A percentile compares a stretch with the other conserved stretches of the same genome.
Evolutionary conservation across 2,113 vertebrate genomes (phyloP).

Genomic region (Gallinago paraguaiae): DNA sequence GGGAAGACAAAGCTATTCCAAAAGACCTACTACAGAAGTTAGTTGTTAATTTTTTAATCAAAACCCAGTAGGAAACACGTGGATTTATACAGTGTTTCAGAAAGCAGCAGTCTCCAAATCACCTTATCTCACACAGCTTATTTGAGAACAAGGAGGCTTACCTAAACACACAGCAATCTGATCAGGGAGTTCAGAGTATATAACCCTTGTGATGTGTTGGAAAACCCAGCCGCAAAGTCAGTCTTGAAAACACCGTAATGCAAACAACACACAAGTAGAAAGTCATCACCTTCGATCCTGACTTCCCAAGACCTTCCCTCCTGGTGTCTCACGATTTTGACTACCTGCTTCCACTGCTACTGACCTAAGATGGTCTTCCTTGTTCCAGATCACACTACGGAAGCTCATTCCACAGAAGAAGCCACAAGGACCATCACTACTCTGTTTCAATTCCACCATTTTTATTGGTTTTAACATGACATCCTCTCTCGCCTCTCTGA

Average conservation of each 20-base stretch:
- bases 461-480: not conserved
- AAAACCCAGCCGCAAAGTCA: not conserved
- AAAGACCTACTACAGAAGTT: not conserved
- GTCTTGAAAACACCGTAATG: not conserved
- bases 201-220: not conserved
- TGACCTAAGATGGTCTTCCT: not conserved
- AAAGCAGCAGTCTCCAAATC: not conserved
- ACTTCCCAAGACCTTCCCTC: not conserved
- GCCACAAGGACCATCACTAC: not conserved
- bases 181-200: not conserved
- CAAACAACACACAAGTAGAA: not conserved
- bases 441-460: not conserved
- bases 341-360: not conserved
- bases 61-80: not conserved
- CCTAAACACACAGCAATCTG: not conserved
- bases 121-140: not conserved
- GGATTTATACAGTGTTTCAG: not conserved
- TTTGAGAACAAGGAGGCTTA: not conserved
- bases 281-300: not conserved
- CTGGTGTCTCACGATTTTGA: not conserved
- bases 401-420: not conserved
- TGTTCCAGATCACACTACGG: rapidly evolving
- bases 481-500: not conserved
- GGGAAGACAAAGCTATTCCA: not conserved
- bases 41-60: not conserved